These are phyloP conservation scores for Eolophus roseicapilla DNA, from an alignment of 2,113 vertebrate species.

Conservation along the genomic window DNA sequence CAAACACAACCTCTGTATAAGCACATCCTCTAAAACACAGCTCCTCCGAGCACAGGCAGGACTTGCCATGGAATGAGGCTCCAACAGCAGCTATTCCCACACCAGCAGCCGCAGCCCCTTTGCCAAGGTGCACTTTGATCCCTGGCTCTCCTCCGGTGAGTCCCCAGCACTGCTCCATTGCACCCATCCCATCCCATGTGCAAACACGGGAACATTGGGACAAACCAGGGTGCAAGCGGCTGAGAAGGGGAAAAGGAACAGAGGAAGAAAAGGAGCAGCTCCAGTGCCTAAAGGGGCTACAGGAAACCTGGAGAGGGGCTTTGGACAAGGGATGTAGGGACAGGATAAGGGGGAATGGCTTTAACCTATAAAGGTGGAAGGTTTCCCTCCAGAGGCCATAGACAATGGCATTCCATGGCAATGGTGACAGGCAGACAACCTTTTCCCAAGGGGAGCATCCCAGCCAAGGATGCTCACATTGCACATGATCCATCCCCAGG, in stretches of 20 bases:
- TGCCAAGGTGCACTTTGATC: not conserved
- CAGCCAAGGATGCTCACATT: not conserved
- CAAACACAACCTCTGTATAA: accelerated
- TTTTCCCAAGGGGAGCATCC: not conserved
- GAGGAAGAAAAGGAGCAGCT: no score
- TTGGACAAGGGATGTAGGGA: no score
- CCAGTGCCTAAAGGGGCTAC: no score
- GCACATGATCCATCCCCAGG: not conserved
- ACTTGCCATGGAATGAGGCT: not conserved
- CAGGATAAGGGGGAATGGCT: no score
- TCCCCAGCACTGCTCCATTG: not conserved
- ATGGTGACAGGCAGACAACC: not conserved
- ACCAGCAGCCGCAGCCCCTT: not conserved
- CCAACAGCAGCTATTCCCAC: not conserved
- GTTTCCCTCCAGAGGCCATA: not conserved
- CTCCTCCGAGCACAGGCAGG: not conserved
- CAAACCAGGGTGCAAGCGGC: not conserved
- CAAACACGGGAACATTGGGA: accelerated
- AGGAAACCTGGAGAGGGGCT: no score
- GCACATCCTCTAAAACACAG: accelerated
- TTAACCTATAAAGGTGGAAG: no score
- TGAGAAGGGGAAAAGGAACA: not conserved
- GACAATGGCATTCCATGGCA: not conserved
- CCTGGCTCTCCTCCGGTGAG: not conserved
- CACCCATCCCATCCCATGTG: not conserved